Evolutionary conservation across 1,140 invertebrate species (phyloP).

Genomic region (Tribolium castaneum): DNA sequence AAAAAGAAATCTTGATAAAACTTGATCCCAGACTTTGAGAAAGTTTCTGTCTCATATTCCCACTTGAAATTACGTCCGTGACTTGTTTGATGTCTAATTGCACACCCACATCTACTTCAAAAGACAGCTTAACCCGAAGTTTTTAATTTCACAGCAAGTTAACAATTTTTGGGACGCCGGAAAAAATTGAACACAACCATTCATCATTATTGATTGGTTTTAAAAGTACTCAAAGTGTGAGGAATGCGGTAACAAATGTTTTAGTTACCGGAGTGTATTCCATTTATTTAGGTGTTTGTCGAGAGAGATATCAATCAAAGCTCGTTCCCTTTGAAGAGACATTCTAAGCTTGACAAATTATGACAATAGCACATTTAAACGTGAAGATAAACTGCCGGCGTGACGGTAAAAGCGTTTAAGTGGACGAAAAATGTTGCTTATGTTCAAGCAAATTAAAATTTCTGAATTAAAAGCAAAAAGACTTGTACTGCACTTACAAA

Average conservation of each 20-base stretch:
- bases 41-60: too few species aligned
- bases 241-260: too few species aligned
- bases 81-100: background rate
- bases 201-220: too few species aligned
- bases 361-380: background rate
- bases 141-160: background rate
- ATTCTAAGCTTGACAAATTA: slow-evolving; percentile 7
- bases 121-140: background rate
- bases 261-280: too few species aligned
- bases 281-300: background rate
- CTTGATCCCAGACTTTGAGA: background rate
- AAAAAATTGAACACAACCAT: too few species aligned
- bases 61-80: background rate
- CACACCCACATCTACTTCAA: background rate
- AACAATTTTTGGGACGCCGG: background rate
- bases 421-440: too few species aligned
- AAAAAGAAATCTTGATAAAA: background rate
- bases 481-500: too few species aligned
- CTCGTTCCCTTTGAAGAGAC: background rate
- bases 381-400: background rate
- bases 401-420: background rate
- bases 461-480: too few species aligned
- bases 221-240: too few species aligned
- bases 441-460: too few species aligned
- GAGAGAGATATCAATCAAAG: background rate